These are phyloP conservation scores for Lingula anatina DNA, from an alignment of 2,888 invertebrate genomes.

Conservation along the genomic window DNA sequence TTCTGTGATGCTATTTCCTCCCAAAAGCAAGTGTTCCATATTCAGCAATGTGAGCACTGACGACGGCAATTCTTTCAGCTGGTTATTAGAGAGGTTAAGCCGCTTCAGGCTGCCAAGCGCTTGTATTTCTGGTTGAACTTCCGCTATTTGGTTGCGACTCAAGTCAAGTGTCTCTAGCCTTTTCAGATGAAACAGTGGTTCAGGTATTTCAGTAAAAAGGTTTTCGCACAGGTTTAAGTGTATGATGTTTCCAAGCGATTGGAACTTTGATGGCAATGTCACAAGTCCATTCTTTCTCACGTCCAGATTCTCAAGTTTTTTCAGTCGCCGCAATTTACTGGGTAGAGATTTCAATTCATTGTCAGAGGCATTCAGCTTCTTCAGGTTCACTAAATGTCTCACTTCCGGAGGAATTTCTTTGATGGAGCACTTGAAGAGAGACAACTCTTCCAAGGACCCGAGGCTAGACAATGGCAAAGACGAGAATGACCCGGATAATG, in stretches of 20 bases:
- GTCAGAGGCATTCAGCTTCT: conserved; percentile 26
- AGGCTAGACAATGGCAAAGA: no score
- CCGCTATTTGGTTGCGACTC: conserved; percentile 37
- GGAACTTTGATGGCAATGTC: conserved; percentile 34
- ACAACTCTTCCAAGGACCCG: no score
- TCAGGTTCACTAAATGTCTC: no score
- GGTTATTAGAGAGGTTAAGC: conserved; percentile 27
- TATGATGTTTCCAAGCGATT: conserved; percentile 28
- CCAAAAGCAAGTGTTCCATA: no score
- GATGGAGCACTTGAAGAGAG: no score
- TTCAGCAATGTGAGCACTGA: no score
- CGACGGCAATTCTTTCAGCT: conserved; percentile 22
- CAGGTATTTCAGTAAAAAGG: conserved; percentile 27
- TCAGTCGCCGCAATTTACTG: conserved; percentile 29
- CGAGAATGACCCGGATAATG: no score
- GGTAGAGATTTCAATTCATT: conserved; percentile 35
- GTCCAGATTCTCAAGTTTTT: conserved; percentile 29
- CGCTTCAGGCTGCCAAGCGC: conserved; percentile 22
- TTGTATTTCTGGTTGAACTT: conserved; percentile 27
- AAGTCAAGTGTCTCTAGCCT: conserved; percentile 28
- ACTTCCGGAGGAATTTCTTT: no score
- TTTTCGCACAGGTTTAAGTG: conserved; percentile 34
- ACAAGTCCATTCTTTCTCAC: conserved; percentile 33
- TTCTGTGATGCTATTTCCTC: no score
- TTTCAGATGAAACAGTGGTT: conserved; percentile 26